These are phyloP conservation scores for Chelidonichthys spinosus DNA, from an alignment of 2,797 vertebrate species.

Conservation along the genomic window DNA sequence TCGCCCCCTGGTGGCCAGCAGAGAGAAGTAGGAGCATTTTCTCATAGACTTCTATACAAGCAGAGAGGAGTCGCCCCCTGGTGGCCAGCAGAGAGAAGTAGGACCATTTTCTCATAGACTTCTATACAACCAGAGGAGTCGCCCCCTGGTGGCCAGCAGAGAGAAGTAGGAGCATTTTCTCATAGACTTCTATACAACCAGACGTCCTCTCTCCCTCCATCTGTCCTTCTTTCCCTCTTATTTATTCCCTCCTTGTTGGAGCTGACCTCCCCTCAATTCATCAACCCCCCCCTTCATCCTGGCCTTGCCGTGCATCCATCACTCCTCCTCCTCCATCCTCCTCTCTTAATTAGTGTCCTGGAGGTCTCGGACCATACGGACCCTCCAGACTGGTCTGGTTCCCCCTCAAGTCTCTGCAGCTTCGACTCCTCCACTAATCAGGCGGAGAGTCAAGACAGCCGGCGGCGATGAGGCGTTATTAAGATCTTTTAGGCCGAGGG, in stretches of 20 bases:
- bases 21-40: too few species aligned
- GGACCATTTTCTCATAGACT: too few species aligned
- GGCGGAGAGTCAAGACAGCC: constrained; percentile 1
- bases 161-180: too few species aligned
- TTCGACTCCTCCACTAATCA: constrained; percentile 31
- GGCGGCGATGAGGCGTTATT: constrained; percentile 5
- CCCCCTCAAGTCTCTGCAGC: constrained; percentile 36
- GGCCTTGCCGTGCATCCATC: background rate
- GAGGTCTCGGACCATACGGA: constrained; percentile 44
- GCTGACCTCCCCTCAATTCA: constrained; percentile 4
- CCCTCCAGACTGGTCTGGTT: constrained; percentile 37
- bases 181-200: too few species aligned
- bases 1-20: too few species aligned
- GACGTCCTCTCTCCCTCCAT: background rate
- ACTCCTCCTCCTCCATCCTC: constrained; percentile 2
- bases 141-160: too few species aligned
- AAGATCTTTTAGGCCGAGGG: constrained; percentile 14
- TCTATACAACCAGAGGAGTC: too few species aligned
- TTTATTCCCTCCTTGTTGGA: background rate
- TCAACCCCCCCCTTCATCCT: background rate
- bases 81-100: too few species aligned
- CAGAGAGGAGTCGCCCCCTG: too few species aligned
- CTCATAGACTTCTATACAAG: too few species aligned
- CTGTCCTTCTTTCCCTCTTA: background rate
- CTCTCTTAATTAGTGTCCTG: constrained; percentile 50